Percentiles rank a stretch among this genome's conserved stretches.
Conservation (phyloP, 2,797 vertebrate species). For the Remorina albescens region DNA sequence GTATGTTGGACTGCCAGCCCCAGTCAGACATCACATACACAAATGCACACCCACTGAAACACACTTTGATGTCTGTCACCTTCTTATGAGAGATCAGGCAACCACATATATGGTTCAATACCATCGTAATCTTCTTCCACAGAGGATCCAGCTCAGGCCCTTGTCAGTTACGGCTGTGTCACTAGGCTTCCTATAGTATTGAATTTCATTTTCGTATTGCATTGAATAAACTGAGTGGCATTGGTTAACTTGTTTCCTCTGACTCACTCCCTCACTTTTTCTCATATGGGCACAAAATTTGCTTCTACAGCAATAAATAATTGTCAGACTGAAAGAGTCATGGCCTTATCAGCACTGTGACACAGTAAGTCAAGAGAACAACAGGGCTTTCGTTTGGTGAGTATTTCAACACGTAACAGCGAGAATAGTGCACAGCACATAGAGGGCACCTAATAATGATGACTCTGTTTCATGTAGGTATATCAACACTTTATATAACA, state of each 20-base stretch:
- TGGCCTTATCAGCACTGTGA: background rate
- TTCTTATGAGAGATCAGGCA: slow-evolving; percentile 63
- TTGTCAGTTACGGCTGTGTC: slow-evolving; percentile 32
- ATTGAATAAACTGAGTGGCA: slow-evolving; percentile 15
- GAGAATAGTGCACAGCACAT: background rate
- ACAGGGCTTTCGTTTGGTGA: background rate
- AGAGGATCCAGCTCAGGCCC: slow-evolving; percentile 48
- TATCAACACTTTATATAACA: background rate
- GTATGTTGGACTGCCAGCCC: slow-evolving; percentile 70
- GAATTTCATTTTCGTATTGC: slow-evolving; percentile 36
- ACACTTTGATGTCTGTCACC: slow-evolving; percentile 67
- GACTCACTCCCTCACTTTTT: background rate
- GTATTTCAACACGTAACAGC: background rate
- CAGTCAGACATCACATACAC: slow-evolving; percentile 63
- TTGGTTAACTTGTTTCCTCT: background rate
- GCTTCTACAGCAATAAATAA: background rate
- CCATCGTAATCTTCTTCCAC: slow-evolving; percentile 54
- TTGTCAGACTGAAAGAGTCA: background rate
- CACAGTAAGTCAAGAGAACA: background rate
- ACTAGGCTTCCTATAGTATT: slow-evolving; percentile 35
- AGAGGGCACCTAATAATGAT: background rate
- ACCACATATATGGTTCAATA: slow-evolving; percentile 55
- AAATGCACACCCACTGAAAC: slow-evolving; percentile 30
- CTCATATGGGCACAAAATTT: background rate
- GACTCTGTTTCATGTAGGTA: background rate